Conservation (phyloP, 2,113 vertebrate genomes). For the Terrapene triunguis region DNA sequence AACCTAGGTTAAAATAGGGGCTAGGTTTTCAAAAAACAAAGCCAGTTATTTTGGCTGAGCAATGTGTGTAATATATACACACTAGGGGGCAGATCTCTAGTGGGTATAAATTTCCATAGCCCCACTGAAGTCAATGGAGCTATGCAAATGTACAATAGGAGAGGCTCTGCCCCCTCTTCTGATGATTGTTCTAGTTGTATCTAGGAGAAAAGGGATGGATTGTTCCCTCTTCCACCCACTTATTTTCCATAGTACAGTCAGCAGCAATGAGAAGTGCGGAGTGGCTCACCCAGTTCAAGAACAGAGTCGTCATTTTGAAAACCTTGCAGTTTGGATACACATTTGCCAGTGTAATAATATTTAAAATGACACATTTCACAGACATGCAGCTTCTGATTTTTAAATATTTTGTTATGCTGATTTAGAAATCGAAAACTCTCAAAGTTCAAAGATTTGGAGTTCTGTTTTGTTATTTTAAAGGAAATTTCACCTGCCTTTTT, state of each 20-base stretch:
- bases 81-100: background rate
- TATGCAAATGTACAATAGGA: background rate
- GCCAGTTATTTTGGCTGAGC: background rate
- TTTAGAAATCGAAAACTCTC: background rate
- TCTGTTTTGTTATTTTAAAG: background rate
- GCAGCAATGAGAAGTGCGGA: background rate
- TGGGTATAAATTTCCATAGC: accelerated
- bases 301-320: background rate
- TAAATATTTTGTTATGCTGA: background rate
- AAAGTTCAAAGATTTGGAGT: background rate
- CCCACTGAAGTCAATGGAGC: background rate
- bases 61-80: background rate
- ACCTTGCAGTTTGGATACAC: background rate
- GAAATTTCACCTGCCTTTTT: background rate
- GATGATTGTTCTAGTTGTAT: accelerated
- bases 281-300: background rate
- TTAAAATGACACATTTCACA: background rate
- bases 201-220: background rate
- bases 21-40: background rate
- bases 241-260: background rate
- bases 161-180: background rate
- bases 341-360: background rate
- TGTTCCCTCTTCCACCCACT: background rate
- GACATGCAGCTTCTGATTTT: background rate
- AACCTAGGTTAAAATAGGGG: background rate